A percentile compares a stretch with the other conserved stretches of the same genome.
These are phyloP conservation scores for Choloepus didactylus DNA, from an alignment of 2,797 vertebrate genomes.

Conservation along the genomic window DNA sequence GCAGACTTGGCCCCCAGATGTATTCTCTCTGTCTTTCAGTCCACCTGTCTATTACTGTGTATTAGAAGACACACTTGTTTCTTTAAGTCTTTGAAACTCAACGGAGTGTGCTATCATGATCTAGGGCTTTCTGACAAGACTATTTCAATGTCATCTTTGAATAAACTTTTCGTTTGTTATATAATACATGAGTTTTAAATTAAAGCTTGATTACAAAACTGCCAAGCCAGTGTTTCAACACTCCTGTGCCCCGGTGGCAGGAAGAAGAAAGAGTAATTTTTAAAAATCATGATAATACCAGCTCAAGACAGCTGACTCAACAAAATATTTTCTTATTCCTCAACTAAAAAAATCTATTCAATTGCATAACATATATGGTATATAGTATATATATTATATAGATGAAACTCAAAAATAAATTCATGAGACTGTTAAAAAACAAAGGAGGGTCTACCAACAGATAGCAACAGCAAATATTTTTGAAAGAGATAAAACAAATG, in stretches of 20 bases:
- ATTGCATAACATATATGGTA: background rate
- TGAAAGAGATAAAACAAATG: background rate
- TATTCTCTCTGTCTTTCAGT: background rate
- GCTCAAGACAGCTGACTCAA: background rate
- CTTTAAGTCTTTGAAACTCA: background rate
- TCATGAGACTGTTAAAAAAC: background rate
- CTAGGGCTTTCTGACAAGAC: background rate
- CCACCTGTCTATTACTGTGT: background rate
- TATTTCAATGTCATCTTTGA: constrained; percentile 18
- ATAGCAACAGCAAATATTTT: constrained; percentile 9
- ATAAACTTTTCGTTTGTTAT: constrained; percentile 18
- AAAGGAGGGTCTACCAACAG: background rate
- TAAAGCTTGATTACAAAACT: constrained; percentile 4
- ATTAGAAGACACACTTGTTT: background rate
- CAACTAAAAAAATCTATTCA: background rate
- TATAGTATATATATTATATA: background rate
- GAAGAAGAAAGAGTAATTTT: background rate
- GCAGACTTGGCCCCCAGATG: background rate
- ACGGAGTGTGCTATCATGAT: background rate
- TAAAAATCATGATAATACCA: background rate
- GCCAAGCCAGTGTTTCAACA: background rate
- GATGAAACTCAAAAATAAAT: constrained; percentile 5
- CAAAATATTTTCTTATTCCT: background rate
- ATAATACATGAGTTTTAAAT: constrained; percentile 41
- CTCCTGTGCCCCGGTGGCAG: background rate